These are phyloP conservation scores for Eilema caniola DNA, from an alignment of 2,888 invertebrate species.

Conservation along the genomic window DNA sequence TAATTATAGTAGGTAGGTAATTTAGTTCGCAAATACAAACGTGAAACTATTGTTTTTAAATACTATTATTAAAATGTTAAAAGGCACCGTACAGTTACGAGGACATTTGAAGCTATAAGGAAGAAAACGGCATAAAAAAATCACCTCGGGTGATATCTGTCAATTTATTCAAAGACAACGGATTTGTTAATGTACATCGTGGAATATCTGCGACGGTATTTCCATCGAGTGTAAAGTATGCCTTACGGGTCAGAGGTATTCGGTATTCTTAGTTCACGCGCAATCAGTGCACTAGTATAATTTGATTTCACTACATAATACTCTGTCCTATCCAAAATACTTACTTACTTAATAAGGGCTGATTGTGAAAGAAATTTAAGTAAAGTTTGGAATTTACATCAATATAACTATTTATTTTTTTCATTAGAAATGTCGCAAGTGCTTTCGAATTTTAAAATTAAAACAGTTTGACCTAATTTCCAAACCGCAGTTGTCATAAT, in stretches of 20 bases:
- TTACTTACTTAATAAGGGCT: too few relatives aligned
- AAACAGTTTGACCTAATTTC: constrained; percentile 58
- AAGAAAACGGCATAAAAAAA: neutral
- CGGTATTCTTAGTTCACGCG: too few relatives aligned
- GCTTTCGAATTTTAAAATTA: constrained; percentile 6
- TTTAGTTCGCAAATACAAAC: neutral
- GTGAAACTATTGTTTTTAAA: neutral
- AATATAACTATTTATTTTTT: neutral
- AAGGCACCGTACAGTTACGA: too few relatives aligned
- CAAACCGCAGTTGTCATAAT: constrained; percentile 66
- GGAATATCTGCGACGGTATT: neutral
- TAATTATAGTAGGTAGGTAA: neutral
- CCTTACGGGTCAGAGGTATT: neutral
- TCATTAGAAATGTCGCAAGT: neutral
- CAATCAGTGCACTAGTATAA: too few relatives aligned
- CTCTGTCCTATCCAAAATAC: too few relatives aligned
- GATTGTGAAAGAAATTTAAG: neutral
- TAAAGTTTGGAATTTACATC: neutral
- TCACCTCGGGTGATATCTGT: neutral
- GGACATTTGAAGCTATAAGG: neutral
- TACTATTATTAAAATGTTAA: neutral
- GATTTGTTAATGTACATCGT: neutral
- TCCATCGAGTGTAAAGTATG: too few relatives aligned
- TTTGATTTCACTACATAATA: too few relatives aligned
- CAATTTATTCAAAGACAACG: neutral